Evolutionary conservation across 2,797 vertebrate genomes (phyloP), one percentile per base, ranked within the genome.

Genomic region (Danio albolineatus): DNA sequence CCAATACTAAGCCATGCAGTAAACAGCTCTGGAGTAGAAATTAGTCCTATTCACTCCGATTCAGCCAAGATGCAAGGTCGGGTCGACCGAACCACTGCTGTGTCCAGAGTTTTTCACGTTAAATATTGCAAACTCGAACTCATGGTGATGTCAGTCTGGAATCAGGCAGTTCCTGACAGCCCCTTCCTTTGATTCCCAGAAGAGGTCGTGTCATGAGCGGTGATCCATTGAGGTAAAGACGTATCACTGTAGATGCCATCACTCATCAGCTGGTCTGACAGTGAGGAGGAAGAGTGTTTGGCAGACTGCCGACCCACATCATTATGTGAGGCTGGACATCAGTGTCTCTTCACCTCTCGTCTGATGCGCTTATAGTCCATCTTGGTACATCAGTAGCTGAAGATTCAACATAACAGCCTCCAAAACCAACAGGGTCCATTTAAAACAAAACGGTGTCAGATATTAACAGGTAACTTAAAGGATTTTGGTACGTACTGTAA

Each of bases 281-380:
- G 16, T 51, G 13, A 66, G 39, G 39, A 76, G 17, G 14, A 43
- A 12, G 64, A 59, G 14, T 57, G 51, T 59, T 65, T 71, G 77
- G 57, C 48, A 44, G 67, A 16, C 36, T 6, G 76, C 36, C 6
- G 9, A 56, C 9, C 5, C 56, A 17, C 17, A 43, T 28, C 17
- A 7, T n/a, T 53, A 6, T 17, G 2, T 76, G 69, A 75, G 46
- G 60, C 67, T 38, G 64, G 14, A 71, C 70, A 71, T 80, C 49
- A 44, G 46, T 12, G n/a, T 49, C 51, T 51, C 48, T 5, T 43
- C 67, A 28, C 28, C 14, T 5, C 28, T 60, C 28, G 10, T 43
- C 16, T 73, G 17, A 75, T 41, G 70, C 28, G 64, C 66, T 56
- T 16, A 49, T 39, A 57, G 7, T 19, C 36, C 28, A 38, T 14